These are phyloP conservation scores for Protodeltote pygarga DNA, from an alignment of 2,888 invertebrate species.

Conservation along the genomic window DNA sequence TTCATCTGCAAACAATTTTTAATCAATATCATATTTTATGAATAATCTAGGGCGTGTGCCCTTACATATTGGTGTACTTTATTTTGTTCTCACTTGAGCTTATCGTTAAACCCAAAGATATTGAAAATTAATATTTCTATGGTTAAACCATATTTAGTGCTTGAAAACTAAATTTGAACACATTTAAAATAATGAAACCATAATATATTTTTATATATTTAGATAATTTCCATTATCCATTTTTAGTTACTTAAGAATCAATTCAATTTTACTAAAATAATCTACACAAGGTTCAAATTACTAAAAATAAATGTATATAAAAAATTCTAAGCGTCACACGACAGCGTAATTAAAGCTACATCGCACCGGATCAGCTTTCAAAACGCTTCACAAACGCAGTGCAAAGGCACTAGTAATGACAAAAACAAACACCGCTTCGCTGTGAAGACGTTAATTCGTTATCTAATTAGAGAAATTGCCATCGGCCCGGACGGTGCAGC, in stretches of 20 bases:
- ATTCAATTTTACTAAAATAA: constrained; percentile 1
- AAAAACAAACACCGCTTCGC: constrained; percentile 67
- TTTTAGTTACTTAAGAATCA: too few species aligned
- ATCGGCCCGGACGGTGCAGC: constrained; percentile 45
- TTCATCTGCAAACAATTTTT: too few species aligned
- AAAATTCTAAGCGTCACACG: constrained; percentile 27
- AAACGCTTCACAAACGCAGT: constrained; percentile 65
- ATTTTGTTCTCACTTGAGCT: too few species aligned
- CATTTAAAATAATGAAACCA: too few species aligned
- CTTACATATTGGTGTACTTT: too few species aligned
- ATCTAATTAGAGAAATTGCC: constrained; percentile 76
- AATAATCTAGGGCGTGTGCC: too few species aligned
- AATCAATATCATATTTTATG: too few species aligned
- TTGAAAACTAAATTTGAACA: too few species aligned
- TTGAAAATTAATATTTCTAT: too few species aligned
- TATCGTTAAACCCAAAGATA: too few species aligned
- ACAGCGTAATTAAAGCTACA: constrained; percentile 59
- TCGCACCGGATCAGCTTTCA: constrained; percentile 61
- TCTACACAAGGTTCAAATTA: constrained; percentile 22
- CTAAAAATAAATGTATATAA: constrained; percentile 32
- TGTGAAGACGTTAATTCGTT: constrained; percentile 81
- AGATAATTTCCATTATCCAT: not conserved
- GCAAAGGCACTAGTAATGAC: constrained; percentile 68
- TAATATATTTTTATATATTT: too few species aligned
- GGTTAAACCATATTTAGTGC: too few species aligned